Percentiles rank a stretch among this genome's conserved stretches.
Evolutionary conservation across 2,888 invertebrate genomes (phyloP).

Genomic region (Elysia crispata): DNA sequence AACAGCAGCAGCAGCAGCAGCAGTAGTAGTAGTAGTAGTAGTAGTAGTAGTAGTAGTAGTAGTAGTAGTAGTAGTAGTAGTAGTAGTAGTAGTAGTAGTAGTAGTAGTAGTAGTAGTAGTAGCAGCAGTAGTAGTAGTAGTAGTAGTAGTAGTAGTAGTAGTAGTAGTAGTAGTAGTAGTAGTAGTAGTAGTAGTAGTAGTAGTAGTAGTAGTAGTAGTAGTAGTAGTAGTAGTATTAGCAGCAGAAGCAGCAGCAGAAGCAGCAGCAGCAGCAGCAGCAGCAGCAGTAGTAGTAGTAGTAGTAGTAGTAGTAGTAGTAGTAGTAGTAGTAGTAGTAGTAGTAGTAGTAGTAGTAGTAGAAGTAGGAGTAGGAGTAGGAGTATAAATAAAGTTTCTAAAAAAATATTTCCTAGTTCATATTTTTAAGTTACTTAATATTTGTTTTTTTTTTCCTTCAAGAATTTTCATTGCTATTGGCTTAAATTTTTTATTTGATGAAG

Average conservation of each 20-base stretch:
- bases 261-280: too few relatives aligned
- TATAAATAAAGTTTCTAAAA: too few relatives aligned
- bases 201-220: slow-evolving; percentile 17
- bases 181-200: slow-evolving; percentile 29
- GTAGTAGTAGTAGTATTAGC: too few relatives aligned
- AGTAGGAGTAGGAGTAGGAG: too few relatives aligned
- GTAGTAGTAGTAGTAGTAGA: too few relatives aligned
- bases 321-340: slow-evolving; percentile 32
- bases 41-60: slow-evolving; percentile 38
- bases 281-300: slow-evolving; percentile 36
- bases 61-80: slow-evolving; percentile 46
- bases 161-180: slow-evolving; percentile 40
- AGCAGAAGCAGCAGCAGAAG: too few relatives aligned
- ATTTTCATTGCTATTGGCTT: too few relatives aligned
- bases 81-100: slow-evolving; percentile 45
- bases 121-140: slow-evolving; percentile 42
- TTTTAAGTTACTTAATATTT: too few relatives aligned
- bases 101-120: slow-evolving; percentile 44
- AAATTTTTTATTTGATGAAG: too few relatives aligned
- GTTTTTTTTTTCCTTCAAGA: too few relatives aligned
- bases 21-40: slow-evolving; percentile 40
- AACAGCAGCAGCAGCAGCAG: slow-evolving; percentile 27
- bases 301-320: slow-evolving; percentile 31
- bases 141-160: slow-evolving; percentile 43
- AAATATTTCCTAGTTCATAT: too few relatives aligned